Conservation (phyloP, 2,888 invertebrate genomes). For the Macrophya alboannulata region DNA sequence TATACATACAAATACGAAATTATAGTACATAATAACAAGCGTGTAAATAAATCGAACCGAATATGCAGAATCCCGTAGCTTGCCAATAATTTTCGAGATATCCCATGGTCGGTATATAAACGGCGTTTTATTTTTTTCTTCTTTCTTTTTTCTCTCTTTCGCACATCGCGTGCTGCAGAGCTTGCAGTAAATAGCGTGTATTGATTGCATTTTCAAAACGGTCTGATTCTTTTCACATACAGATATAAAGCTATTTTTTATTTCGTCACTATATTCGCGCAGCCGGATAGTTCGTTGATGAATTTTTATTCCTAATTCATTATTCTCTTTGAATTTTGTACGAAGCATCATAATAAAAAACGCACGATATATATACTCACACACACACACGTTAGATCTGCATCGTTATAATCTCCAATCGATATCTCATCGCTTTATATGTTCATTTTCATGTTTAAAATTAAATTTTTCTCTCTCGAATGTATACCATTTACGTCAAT, state of each 20-base stretch:
- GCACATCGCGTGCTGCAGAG: neutral
- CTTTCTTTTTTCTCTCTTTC: neutral
- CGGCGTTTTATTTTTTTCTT: neutral
- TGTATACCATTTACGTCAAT: constrained; percentile 24
- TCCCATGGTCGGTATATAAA: neutral
- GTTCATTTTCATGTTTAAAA: constrained; percentile 22
- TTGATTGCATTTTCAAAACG: constrained; percentile 17
- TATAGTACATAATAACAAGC: neutral
- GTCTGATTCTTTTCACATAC: constrained; percentile 7
- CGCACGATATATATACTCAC: neutral
- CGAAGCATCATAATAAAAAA: neutral
- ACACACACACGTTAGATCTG: neutral
- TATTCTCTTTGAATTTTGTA: constrained; percentile 22
- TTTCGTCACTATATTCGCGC: neutral
- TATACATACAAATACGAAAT: too few species aligned
- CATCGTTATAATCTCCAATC: neutral
- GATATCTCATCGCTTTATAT: constrained; percentile 5
- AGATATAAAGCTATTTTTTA: neutral
- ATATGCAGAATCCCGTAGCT: constrained; percentile 9
- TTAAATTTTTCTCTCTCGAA: constrained; percentile 18
- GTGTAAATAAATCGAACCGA: constrained; percentile 3
- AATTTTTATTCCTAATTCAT: neutral
- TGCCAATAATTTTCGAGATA: constrained; percentile 9
- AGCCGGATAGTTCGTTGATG: neutral
- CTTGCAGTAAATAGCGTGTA: neutral